Base-by-base conservation (phyloP, 2,888 invertebrate genomes). In the Eueremaeus valkanovi region DNA sequence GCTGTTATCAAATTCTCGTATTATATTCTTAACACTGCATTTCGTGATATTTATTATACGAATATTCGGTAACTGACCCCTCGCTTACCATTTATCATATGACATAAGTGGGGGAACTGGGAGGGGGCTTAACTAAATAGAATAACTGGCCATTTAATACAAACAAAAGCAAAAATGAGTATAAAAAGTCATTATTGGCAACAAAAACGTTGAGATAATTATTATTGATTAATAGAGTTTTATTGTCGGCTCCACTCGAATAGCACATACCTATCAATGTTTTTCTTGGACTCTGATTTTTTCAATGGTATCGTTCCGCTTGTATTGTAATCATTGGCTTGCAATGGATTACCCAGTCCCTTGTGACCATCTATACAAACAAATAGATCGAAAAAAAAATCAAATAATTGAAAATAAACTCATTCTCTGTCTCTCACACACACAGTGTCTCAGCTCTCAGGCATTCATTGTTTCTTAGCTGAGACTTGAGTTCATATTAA, bases 241-340 rank as follows among this genome's bases (percentile, higher is more conserved):
- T 49, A 9, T 40, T 40, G 8, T 49, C n/a, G 9, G n/a, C 9
- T n/a, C 2, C 21, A 18, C n/a, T 49, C 49, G n/a, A 49, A 49
- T 18, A 49, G 49, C 49, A 55, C 55, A 55, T 63, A 63, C 63
- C 63, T 63, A 36, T 63, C 63, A 63, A 63, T 63, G 63, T 63
- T 63, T 63, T 63, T 63, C 63, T 63, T 63, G n/a, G 63, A 63
- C 63, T 63, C 63, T 33, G 63, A 63, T 33, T 63, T 63, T 31
- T 63, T 63, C 36, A 63, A 18, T 63, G 63, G 63, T 33, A 63
- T 63, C 36, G 63, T 63, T 31, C 63, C 63, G 36, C 33, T 63
- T 1, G 63, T 63, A 21, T 63, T 63, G 63, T 33, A 63, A 63
- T 63, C 63, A 29, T 63, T 63, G 63, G 63, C 21, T 29, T 63